phyloP scores from a whole-genome alignment of 2,113 vertebrate species.

The Setophaga kirtlandii region DNA sequence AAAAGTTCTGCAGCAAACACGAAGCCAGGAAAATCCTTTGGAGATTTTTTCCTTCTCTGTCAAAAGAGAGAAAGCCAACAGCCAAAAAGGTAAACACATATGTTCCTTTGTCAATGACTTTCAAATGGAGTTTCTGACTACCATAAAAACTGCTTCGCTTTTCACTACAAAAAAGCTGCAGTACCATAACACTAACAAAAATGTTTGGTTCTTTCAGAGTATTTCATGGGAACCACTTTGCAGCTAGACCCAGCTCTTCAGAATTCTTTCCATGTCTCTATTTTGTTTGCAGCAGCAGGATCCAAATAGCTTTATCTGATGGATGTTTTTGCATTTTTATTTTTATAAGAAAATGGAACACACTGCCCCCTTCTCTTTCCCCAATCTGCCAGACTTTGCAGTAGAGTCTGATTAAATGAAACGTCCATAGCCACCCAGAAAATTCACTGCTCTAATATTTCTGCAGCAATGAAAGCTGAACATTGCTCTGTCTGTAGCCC shows the following conservation, averaged over 20 bases:
- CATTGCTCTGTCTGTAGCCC: not conserved
- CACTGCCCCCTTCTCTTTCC: not conserved
- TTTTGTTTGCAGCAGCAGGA: conserved; percentile 32
- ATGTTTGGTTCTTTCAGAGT: not conserved
- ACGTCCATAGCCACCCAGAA: not conserved
- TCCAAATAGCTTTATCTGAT: conserved; percentile 25
- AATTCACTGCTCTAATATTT: not conserved
- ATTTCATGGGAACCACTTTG: not conserved
- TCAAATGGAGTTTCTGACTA: not conserved
- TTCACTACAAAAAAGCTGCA: not conserved
- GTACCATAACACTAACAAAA: not conserved
- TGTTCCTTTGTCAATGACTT: not conserved
- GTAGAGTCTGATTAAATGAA: not conserved
- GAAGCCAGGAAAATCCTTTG: not conserved
- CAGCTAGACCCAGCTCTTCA: not conserved
- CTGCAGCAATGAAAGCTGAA: not conserved
- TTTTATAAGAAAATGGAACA: conserved; percentile 4
- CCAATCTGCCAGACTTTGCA: not conserved
- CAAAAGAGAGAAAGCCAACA: not conserved
- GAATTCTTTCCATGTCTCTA: conserved; percentile 39
- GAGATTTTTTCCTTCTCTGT: not conserved
- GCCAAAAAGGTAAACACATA: not conserved
- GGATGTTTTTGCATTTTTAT: conserved; percentile 31
- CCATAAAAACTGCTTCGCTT: not conserved
- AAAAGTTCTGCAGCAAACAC: not conserved